Base-by-base conservation (phyloP, 2,113 vertebrate species). In the Tretioscincus oriximinensis region DNA sequence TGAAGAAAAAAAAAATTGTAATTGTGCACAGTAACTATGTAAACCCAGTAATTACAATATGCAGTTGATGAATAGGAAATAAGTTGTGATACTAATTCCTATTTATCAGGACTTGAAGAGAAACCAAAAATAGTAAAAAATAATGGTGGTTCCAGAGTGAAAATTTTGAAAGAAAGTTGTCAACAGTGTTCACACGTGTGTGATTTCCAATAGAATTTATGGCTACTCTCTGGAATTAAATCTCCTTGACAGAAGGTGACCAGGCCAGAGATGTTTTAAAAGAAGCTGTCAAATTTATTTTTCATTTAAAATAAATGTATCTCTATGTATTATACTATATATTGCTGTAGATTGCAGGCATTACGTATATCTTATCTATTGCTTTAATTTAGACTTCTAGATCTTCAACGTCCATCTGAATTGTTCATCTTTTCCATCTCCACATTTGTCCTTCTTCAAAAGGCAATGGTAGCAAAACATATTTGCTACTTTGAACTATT, bases 71-170 rank as follows among this genome's bases (percentile, higher is more conserved):
- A 51, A 51, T 51, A 51, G 49, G 49, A 9, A 51, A 51, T 51
- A 14, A 51, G 12, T 14, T 51, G 35, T 41, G 35, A 41, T 41
- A 41, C 35, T 41, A 41, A 41, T 41, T 41, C 35, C 35, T 41
- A n/a, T 41, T 41, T 41, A 77, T 1, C 78, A 85, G 82, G 64
- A 4, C 81, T 90, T n/a, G n/a, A n/a, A n/a, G n/a, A n/a, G n/a
- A n/a, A n/a, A n/a, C n/a, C n/a, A n/a, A n/a, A n/a, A n/a, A n/a
- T n/a, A n/a, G n/a, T n/a, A n/a, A n/a, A n/a, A n/a, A n/a, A n/a
- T n/a, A n/a, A n/a, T n/a, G n/a, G n/a, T n/a, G n/a, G n/a, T 88
- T 9, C 0, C 73, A 35, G 84, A 45, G 76, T 86, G 81, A 90
- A 84, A 22, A 45, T n/a, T 71, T 41, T 66, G 26, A 79, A 66